These are phyloP conservation scores for Caenorhabditis drosophilae DNA, from an alignment of 2,888 invertebrate species.

Conservation along the genomic window DNA sequence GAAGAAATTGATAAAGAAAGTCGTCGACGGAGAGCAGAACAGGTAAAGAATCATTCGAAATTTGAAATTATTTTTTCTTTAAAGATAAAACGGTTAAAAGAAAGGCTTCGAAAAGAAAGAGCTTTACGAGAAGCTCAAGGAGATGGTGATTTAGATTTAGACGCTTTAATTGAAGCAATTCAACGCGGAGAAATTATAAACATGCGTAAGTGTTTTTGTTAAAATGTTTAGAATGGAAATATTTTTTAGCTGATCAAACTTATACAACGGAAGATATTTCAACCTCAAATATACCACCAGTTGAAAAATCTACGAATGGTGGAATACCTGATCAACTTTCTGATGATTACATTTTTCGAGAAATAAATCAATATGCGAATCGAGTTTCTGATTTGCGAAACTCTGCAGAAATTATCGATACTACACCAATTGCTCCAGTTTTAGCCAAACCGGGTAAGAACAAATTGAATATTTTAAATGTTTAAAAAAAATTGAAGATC, in stretches of 20 bases:
- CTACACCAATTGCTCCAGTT: no score
- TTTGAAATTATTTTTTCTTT: not conserved
- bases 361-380: constrained; percentile 41
- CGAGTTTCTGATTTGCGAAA: constrained; percentile 10
- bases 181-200: constrained; percentile 37
- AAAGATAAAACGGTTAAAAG: constrained; percentile 57
- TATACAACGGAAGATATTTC: no score
- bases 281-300: not conserved
- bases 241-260: no score
- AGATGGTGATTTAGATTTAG: constrained; percentile 52
- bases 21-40: constrained; percentile 44
- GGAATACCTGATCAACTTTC: constrained; percentile 32
- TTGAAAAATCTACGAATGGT: constrained; percentile 1
- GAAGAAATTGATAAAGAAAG: constrained; percentile 58
- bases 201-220: not conserved
- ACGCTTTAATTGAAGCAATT: constrained; percentile 54
- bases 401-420: constrained; percentile 13
- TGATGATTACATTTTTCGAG: constrained; percentile 49
- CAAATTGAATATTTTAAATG: no score
- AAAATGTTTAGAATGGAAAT: not conserved
- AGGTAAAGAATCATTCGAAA: constrained; percentile 27
- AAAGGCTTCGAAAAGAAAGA: constrained; percentile 51
- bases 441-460: no score
- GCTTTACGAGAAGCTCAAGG: constrained; percentile 43
- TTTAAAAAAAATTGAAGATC: constrained; percentile 17